Percentiles rank a stretch among this genome's conserved stretches.
Conservation (phyloP, 2,113 vertebrate species). For the Chinchilla lanigera region DNA sequence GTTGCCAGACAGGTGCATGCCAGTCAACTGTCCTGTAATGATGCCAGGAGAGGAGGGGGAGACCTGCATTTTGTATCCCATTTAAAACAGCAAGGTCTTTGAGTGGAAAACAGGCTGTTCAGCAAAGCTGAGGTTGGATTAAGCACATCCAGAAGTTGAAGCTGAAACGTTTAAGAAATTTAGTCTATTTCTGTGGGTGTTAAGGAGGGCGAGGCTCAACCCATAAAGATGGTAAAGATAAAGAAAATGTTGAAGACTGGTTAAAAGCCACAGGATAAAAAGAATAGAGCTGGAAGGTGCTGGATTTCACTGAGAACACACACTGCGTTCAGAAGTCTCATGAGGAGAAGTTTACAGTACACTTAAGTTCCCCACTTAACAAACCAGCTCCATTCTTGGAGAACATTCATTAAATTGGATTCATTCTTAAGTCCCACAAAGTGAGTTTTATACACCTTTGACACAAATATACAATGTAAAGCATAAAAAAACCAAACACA, state of each 20-base stretch:
- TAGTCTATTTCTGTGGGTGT: not conserved
- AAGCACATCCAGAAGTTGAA: not conserved
- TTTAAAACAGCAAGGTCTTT: not conserved
- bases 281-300: not conserved
- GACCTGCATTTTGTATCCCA: not conserved
- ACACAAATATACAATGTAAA: not conserved
- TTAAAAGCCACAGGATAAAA: conserved; percentile 24
- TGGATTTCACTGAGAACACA: conserved; percentile 60
- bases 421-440: not conserved
- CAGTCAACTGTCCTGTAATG: not conserved
- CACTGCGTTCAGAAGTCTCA: conserved; percentile 46
- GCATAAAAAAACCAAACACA: not conserved
- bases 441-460: not conserved
- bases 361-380: not conserved
- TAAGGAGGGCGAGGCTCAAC: conserved; percentile 17
- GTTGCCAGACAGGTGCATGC: not conserved
- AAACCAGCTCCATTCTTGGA: not conserved
- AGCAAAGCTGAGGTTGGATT: not conserved
- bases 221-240: not conserved
- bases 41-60: not conserved
- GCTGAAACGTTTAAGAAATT: conserved; percentile 15
- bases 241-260: not conserved
- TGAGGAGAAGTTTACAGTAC: conserved; percentile 59
- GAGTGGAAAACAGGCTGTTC: not conserved
- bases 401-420: not conserved